phyloP scores from a whole-genome alignment of 2,888 invertebrate genomes.

The Drosophila kokeensis region DNA sequence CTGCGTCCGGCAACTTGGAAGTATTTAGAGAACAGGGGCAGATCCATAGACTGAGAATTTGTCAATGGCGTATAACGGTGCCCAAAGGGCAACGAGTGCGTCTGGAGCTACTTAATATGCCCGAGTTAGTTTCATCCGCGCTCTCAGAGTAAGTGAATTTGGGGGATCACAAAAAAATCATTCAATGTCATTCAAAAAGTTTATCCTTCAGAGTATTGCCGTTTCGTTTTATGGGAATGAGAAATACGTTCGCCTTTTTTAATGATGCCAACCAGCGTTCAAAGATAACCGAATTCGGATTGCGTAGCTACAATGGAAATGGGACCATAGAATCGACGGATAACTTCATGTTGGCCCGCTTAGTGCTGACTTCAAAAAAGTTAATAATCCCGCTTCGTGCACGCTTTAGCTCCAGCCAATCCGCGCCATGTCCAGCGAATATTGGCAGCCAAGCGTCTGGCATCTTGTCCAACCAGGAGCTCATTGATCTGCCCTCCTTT shows the following conservation, averaged over 20 bases:
- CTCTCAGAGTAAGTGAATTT: conserved; percentile 13
- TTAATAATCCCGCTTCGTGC: conserved; percentile 86
- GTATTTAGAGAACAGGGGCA: conserved; percentile 4
- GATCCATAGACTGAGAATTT: conserved; percentile 80
- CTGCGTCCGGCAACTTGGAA: conserved; percentile 86
- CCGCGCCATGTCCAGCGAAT: conserved; percentile 86
- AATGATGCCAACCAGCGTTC: conserved; percentile 65
- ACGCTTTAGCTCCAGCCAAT: conserved; percentile 87
- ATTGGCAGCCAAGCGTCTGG: conserved; percentile 82
- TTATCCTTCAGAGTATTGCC: rapidly evolving
- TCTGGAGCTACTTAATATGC: conserved; percentile 87
- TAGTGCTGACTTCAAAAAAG: conserved; percentile 65
- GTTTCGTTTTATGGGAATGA: rapidly evolving
- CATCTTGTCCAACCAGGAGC: conserved; percentile 36
- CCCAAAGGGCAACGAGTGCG: conserved; percentile 88
- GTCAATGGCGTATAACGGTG: conserved; percentile 90
- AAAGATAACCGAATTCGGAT: conserved; percentile 81
- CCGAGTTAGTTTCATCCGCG: neutral
- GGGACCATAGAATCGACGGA: conserved; percentile 87
- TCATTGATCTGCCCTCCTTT: conserved; percentile 39
- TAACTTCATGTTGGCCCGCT: conserved; percentile 88
- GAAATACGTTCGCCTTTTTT: conserved; percentile 49
- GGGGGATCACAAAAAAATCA: neutral
- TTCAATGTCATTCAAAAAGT: neutral
- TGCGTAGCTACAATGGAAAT: conserved; percentile 80